A percentile compares a stretch with the other conserved stretches of the same genome.
Conservation (phyloP, 2,888 invertebrate species). For the Malthinus flaveolus region DNA sequence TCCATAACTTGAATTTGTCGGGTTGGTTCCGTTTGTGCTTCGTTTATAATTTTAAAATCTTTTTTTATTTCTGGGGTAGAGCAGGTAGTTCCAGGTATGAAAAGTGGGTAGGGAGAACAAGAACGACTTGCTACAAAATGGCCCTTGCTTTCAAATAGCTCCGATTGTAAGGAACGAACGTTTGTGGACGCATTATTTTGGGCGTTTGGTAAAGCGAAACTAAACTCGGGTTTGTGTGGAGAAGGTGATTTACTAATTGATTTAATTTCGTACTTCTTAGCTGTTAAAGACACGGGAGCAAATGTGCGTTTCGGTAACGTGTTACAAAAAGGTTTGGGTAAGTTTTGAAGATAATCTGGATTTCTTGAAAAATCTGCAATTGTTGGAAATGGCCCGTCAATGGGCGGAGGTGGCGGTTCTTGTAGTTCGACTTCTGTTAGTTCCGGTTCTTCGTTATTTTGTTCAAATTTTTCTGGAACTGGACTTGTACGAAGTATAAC, state of each 20-base stretch:
- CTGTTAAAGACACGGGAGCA: conserved; percentile 41
- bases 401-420: not conserved
- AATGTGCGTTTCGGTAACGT: conserved; percentile 35
- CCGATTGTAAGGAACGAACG: conserved; percentile 46
- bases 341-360: conserved; percentile 28
- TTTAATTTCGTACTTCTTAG: conserved; percentile 37
- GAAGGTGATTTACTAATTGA: conserved; percentile 23
- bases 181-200: conserved; percentile 33
- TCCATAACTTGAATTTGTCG: not conserved
- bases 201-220: conserved; percentile 42
- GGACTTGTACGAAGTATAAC: conserved; percentile 44
- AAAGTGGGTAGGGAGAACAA: conserved; percentile 46
- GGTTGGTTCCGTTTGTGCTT: not conserved
- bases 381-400: conserved; percentile 38
- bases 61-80: not conserved
- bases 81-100: conserved; percentile 39
- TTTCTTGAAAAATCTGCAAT: conserved; percentile 46
- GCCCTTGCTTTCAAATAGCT: conserved; percentile 51
- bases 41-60: conserved; percentile 12
- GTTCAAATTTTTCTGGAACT: conserved; percentile 21
- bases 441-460: conserved; percentile 9
- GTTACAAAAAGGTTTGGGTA: conserved; percentile 38
- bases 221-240: conserved; percentile 44
- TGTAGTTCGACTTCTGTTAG: not conserved
- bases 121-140: conserved; percentile 50